Conservation (phyloP, 2,113 vertebrate genomes). For the Callipepla squamata region DNA sequence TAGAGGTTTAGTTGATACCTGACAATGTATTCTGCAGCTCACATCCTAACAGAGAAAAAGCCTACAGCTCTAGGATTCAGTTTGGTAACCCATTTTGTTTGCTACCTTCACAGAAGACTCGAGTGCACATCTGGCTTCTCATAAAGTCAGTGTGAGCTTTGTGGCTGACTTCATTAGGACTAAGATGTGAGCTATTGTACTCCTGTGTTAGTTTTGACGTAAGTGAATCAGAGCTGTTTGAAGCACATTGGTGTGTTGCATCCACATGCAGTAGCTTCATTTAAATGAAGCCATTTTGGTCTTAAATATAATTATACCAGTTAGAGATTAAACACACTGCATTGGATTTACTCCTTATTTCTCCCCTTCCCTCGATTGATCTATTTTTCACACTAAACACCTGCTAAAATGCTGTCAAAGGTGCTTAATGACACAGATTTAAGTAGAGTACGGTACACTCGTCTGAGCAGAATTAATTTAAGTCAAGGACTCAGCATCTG, state of each 20-base stretch:
- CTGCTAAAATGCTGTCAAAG: slow-evolving; percentile 57
- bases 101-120: background rate
- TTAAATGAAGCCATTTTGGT: background rate
- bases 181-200: background rate
- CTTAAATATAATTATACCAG: background rate
- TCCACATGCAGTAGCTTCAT: background rate
- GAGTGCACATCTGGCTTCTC: background rate
- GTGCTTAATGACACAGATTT: slow-evolving; percentile 65
- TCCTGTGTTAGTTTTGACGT: background rate
- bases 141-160: background rate
- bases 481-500: slow-evolving; percentile 51
- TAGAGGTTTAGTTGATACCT: background rate
- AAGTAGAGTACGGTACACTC: slow-evolving; percentile 46
- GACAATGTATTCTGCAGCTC: background rate
- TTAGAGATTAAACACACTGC: background rate
- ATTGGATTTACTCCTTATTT: slow-evolving; percentile 33
- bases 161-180: background rate
- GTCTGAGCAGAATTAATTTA: slow-evolving; percentile 64
- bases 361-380: slow-evolving; percentile 21
- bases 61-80: background rate
- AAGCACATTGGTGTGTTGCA: background rate
- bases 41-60: background rate
- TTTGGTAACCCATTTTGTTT: background rate
- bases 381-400: slow-evolving; percentile 33
- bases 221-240: background rate